Conservation (phyloP, 1,140 invertebrate genomes). For the fruit fly (Drosophila melanogaster) region DNA sequence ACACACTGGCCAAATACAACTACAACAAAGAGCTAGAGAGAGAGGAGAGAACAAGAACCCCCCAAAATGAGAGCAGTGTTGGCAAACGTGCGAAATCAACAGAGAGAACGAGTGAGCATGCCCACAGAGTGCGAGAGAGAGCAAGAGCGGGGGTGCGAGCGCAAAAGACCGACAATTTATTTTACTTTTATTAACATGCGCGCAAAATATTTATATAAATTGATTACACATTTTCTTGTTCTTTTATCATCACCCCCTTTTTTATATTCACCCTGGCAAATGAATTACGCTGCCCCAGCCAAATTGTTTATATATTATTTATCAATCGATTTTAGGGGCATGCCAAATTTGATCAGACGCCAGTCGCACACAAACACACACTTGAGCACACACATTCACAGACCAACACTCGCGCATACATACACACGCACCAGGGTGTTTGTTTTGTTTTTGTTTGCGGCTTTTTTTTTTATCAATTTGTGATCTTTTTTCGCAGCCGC, state of each 20-base stretch:
- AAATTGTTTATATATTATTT: constrained; percentile 59
- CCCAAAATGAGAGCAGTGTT: constrained; percentile 24
- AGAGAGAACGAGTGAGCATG: constrained; percentile 28
- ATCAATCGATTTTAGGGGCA: constrained; percentile 60
- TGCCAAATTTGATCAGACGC: constrained; percentile 60
- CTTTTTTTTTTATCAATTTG: constrained; percentile 61
- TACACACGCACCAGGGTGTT: constrained; percentile 50
- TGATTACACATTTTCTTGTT: constrained; percentile 31
- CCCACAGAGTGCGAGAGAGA: constrained; percentile 10
- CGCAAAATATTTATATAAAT: constrained; percentile 49
- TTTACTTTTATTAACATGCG: constrained; percentile 45
- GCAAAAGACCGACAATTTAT: constrained; percentile 32
- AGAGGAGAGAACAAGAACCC: constrained; percentile 35
- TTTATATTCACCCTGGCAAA: constrained; percentile 1
- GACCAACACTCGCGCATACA: constrained; percentile 16
- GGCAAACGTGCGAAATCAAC: constrained; percentile 24
- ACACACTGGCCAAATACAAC: constrained; percentile 50
- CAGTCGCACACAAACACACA: constrained; percentile 41
- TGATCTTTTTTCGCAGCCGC: constrained; percentile 24
- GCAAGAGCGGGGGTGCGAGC: constrained; percentile 10
- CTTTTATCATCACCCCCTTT: constrained; percentile 17
- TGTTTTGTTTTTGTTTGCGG: constrained; percentile 79
- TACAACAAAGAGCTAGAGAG: constrained; percentile 30
- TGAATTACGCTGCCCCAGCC: constrained; percentile 35
- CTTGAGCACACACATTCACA: constrained; percentile 1